A percentile compares a stretch with the other conserved stretches of the same genome.
Evolutionary conservation across 2,888 invertebrate genomes (phyloP).

Genomic region (Lottia gigantea): DNA sequence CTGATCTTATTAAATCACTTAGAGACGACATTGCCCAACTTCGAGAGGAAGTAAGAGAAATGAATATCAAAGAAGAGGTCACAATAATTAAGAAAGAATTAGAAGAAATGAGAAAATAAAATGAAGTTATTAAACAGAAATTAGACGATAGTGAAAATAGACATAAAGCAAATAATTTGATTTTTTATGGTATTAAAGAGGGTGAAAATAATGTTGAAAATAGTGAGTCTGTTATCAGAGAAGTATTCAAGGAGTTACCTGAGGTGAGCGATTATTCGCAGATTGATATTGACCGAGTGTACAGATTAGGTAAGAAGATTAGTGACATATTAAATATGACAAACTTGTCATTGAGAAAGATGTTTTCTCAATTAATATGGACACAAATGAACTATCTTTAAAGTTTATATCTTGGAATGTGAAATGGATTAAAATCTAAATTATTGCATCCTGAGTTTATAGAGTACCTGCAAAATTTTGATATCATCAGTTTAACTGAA

Average conservation of each 20-base stretch:
- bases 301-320: not conserved
- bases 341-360: not conserved
- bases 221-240: slow-evolving; percentile 4
- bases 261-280: slow-evolving; percentile 3
- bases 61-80: slow-evolving; percentile 7
- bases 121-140: not conserved
- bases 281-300: not conserved
- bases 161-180: slow-evolving; percentile 5
- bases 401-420: not conserved
- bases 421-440: not conserved
- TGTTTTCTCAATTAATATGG: slow-evolving; percentile 6
- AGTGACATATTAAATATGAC: not conserved
- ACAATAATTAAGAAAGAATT: slow-evolving; percentile 1
- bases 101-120: slow-evolving; percentile 4
- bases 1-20: not conserved
- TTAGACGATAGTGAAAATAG: not conserved
- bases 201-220: not conserved
- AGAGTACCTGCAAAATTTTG: not conserved
- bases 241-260: not conserved
- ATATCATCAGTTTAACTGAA: not conserved
- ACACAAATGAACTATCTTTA: not conserved
- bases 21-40: slow-evolving; percentile 2
- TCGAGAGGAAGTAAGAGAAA: not conserved
- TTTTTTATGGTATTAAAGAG: slow-evolving; percentile 9
- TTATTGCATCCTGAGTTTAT: not conserved